These are phyloP conservation scores for Brenthis ino DNA, from an alignment of 2,888 invertebrate species.

Conservation along the genomic window DNA sequence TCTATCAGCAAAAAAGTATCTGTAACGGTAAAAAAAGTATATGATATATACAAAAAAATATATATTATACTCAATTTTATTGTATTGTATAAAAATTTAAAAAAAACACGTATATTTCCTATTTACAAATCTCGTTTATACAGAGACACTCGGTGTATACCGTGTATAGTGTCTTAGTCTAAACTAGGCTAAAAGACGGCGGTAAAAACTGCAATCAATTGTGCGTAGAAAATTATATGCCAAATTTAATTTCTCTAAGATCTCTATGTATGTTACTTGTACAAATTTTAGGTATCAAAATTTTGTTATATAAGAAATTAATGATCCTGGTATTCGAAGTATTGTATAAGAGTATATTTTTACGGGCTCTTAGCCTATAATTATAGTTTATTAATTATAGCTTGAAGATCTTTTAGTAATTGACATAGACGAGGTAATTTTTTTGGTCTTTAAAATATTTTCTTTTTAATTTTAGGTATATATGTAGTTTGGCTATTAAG, in stretches of 20 bases:
- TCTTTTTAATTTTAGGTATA: neutral
- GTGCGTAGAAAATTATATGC: constrained; percentile 7
- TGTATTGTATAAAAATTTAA: too few relatives aligned
- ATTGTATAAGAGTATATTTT: neutral
- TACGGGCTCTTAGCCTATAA: constrained; percentile 1
- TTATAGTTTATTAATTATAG: neutral
- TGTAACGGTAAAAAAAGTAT: too few relatives aligned
- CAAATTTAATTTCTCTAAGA: constrained; percentile 14
- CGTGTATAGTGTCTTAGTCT: too few relatives aligned
- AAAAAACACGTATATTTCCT: too few relatives aligned
- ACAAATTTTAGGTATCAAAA: neutral
- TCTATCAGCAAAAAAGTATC: too few relatives aligned
- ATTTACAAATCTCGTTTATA: too few relatives aligned
- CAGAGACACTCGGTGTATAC: too few relatives aligned
- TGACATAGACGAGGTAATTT: too few relatives aligned
- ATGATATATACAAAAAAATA: too few relatives aligned
- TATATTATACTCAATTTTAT: too few relatives aligned
- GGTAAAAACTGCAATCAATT: neutral
- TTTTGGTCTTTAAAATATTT: neutral
- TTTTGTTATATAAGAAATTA: neutral
- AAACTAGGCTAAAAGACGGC: neutral
- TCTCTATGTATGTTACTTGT: constrained; percentile 1
- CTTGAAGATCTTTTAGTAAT: too few relatives aligned
- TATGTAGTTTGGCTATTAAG: neutral
- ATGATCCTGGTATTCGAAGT: neutral